Evolutionary conservation across 2,888 invertebrate species (phyloP), one percentile per base, ranked within the genome.

Genomic region (Elysia crispata): DNA sequence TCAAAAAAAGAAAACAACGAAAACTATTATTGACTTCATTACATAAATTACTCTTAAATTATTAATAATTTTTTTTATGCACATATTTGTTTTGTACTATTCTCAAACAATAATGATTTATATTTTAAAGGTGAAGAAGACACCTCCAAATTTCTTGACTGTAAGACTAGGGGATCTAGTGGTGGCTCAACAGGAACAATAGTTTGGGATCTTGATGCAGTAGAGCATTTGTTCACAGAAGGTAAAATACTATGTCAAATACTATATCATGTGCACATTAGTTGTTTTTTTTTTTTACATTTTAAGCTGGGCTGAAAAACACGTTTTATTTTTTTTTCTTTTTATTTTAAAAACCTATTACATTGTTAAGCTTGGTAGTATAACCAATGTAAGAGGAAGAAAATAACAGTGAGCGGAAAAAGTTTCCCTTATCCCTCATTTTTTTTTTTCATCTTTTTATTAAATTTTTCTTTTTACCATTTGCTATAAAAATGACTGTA

Each of bases 121-220:
- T 67, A 25, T 30, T 31, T 23, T 82, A 50, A 75, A 90, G 90
- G 86, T 57, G 89, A 87, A 80, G 86, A 81, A 23, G 89, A 91
- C 80, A 88, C 91, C 8, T 89, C 87, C 8, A 88, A 89, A 77
- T 92, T 90, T 82, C 84, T 92, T 85, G 92, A 92, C 82, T 91
- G 90, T 81, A 91, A 91, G 83, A 91, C 87, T 67, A 87, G 90
- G 73, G 91, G 92, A 50, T 89, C 88, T 30, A 89, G 89, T 84
- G 91, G 91, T 3, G 88, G 90, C 31, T 87, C 89, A 79, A 89
- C 85, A 70, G 92, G 92, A 20, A 88, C 91, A 77, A 87, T 92
- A 50, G 84, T 88, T 54, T 92, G 92, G 92, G 87, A 88, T 30
- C 85, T 92, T 31, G 90, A 91, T 82, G 86, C 66, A 31, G 66